These are phyloP conservation scores for Brenthis daphne DNA, from an alignment of 2,888 invertebrate genomes.

Conservation along the genomic window DNA sequence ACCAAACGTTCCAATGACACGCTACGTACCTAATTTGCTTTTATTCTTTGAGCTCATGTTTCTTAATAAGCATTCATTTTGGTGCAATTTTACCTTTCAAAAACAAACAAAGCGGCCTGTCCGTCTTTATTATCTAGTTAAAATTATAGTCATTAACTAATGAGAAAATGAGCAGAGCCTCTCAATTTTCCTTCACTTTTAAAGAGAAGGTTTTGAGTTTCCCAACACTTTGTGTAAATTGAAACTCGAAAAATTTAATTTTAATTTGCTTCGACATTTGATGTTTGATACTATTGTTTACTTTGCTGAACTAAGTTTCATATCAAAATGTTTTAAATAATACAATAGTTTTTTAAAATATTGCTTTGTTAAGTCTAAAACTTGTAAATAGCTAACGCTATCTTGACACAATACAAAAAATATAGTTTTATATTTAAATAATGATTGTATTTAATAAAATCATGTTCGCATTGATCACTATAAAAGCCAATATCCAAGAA, in stretches of 20 bases:
- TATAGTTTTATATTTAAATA: slow-evolving; percentile 19
- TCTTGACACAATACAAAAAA: no score
- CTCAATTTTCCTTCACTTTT: slow-evolving; percentile 63
- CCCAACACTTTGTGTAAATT: slow-evolving; percentile 53
- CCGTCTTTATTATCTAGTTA: slow-evolving; percentile 76
- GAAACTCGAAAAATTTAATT: slow-evolving; percentile 41
- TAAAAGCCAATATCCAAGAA: slow-evolving; percentile 39
- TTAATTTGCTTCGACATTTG: slow-evolving; percentile 2
- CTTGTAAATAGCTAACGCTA: no score
- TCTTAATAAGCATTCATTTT: slow-evolving; percentile 71
- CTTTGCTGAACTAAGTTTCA: background rate
- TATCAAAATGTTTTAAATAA: background rate
- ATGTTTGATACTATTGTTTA: background rate
- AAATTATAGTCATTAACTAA: slow-evolving; percentile 77
- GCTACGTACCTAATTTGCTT: slow-evolving; percentile 51
- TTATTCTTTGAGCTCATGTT: slow-evolving; percentile 63
- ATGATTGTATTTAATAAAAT: slow-evolving; percentile 31
- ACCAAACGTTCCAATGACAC: slow-evolving; percentile 52
- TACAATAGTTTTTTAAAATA: no score
- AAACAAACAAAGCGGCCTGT: slow-evolving; percentile 72
- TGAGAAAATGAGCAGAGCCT: slow-evolving; percentile 63
- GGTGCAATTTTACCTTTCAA: slow-evolving; percentile 71
- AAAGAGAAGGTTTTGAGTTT: slow-evolving; percentile 59
- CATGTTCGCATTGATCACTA: slow-evolving; percentile 35
- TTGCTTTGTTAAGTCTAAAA: no score